phyloP scores from a whole-genome alignment of 2,888 invertebrate species.

The Watsonalla binaria region DNA sequence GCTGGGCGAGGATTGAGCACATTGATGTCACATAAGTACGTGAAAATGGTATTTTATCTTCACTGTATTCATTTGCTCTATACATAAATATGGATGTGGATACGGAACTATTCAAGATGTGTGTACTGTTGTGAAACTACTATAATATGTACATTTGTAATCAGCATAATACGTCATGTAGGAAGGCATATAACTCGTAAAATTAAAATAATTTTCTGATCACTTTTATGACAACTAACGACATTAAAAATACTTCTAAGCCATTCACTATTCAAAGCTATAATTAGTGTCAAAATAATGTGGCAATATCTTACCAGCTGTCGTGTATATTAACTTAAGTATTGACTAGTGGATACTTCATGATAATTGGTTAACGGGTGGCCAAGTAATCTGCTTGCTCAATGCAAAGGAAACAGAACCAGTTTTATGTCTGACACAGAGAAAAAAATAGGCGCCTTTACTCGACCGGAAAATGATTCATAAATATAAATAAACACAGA shows the following conservation, averaged over 20 bases:
- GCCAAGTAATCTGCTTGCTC: constrained; percentile 7
- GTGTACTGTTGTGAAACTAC: constrained; percentile 13
- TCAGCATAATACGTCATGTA: constrained; percentile 30
- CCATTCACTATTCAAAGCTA: not conserved
- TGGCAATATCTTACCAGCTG: not conserved
- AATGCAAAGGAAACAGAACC: constrained; percentile 16
- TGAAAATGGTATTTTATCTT: too few species aligned
- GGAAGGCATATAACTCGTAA: constrained; percentile 1
- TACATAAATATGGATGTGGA: too few species aligned
- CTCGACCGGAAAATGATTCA: constrained; percentile 51
- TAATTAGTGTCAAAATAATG: not conserved
- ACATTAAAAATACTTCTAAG: not conserved
- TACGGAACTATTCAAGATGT: too few species aligned
- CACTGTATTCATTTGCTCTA: too few species aligned
- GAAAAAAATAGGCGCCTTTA: constrained; percentile 18
- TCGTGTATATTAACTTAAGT: not conserved
- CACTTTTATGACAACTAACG: not conserved
- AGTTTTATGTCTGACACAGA: constrained; percentile 18
- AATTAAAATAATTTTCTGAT: too few species aligned
- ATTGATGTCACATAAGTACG: too few species aligned
- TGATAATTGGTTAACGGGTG: constrained; percentile 16
- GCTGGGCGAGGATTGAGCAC: too few species aligned
- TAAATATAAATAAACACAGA: constrained; percentile 31
- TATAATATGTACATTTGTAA: constrained; percentile 5
- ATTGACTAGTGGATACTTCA: constrained; percentile 4